Evolutionary conservation across 2,888 invertebrate species (phyloP).

Genomic region (Gandaritis pyraliata): DNA sequence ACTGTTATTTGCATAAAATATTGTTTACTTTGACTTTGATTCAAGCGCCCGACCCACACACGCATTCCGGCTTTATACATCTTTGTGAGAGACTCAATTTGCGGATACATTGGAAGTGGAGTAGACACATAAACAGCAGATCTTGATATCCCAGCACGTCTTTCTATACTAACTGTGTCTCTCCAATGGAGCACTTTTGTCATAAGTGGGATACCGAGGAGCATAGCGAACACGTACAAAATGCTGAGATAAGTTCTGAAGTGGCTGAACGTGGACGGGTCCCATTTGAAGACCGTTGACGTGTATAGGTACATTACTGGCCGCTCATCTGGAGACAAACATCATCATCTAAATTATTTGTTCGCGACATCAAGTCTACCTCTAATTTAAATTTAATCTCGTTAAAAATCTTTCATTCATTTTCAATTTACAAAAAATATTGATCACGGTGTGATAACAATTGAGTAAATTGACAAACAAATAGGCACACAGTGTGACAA

Average conservation of each 20-base stretch:
- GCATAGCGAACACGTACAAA: constrained; percentile 88
- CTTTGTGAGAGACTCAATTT: neutral
- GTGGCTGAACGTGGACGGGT: constrained; percentile 86
- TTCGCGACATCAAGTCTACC: no score
- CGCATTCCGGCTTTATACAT: no score
- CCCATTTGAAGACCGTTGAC: constrained; percentile 89
- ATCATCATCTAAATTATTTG: neutral
- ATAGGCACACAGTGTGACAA: no score
- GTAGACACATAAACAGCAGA: neutral
- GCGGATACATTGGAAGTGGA: neutral
- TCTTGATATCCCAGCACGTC: neutral
- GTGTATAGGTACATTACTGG: constrained; percentile 91
- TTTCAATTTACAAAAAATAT: no score
- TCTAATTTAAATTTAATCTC: no score
- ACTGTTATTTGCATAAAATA: no score
- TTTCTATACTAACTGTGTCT: constrained; percentile 83
- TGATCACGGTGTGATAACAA: no score
- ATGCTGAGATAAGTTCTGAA: constrained; percentile 90
- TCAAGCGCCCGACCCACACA: no score
- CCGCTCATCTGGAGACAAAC: constrained; percentile 87
- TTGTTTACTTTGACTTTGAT: no score
- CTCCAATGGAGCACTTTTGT: constrained; percentile 86
- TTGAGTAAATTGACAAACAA: no score
- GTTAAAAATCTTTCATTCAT: no score
- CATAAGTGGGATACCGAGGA: constrained; percentile 89